Base-by-base conservation (phyloP, 2,113 vertebrate genomes). In the Macrotus californicus region DNA sequence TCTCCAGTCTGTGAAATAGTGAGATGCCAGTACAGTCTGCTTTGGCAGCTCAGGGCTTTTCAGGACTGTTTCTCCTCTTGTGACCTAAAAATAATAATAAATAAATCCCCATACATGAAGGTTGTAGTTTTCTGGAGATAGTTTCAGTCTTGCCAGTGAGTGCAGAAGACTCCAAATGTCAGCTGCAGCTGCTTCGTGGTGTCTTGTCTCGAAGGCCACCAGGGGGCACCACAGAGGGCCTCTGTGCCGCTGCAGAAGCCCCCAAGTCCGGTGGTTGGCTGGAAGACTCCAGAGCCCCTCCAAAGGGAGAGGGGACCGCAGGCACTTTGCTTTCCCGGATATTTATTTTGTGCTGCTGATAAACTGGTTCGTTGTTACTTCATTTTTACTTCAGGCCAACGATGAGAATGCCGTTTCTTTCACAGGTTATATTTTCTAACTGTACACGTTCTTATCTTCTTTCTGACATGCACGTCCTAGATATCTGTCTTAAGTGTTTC, bases 161-260 rank as follows among this genome's bases (percentile, higher is more conserved):
- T 87, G 18, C 5, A 31, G 50, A 48, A n/a, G 54, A 54, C 39
- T 61, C 24, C 1, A 2, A 2, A 1, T 15, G 1, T 36, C 8
- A 54, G 92, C 69, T 14, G 1, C 59, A 6, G 92, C 66, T 46
- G 10, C 87, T 84, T 86, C 46, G 3, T 67, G 96, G 87, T 54
- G 56, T 96, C 14, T 94, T 3, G 80, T 61, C 54, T 87, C 0
- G 19, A 79, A 97, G 97, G 96, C 98, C 98, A 98, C 93, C 97
- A 98, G 98, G 97, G 98, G 98, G 98, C 98, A 97, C 77, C 94
- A 59, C 46, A 56, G 97, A 96, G 97, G 94, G 67, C 89, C 89
- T 7, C 36, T 2, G 61, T 91, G 34, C 67, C 12, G 36, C 88
- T 2, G 18, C 3, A 1, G n/a, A 3, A n/a, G 31, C 66, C 7